Evolutionary conservation across 64 coral and sea anemone species (phyloP), one percentile per base, ranked within the genome.

Genomic region (Actinia tenebrosa): DNA sequence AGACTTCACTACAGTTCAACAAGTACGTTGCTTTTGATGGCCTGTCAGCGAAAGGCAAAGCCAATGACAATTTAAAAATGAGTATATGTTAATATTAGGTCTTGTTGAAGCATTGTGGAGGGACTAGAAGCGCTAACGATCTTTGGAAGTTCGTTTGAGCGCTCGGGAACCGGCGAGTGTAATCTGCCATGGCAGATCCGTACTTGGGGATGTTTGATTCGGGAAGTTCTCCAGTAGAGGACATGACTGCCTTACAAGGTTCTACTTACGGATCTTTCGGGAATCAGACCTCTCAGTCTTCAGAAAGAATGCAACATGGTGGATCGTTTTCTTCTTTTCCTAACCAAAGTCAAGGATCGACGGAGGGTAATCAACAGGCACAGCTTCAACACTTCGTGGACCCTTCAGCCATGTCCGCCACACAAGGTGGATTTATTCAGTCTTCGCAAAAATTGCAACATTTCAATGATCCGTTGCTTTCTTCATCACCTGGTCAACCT

Each of bases 321-420:
- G 80, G 86, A 64, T 93, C 94, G 58, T 97, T 97, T 45, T 71
- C 88, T 61, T 91, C 91, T 55, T 97, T 93, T 93, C 61, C 91
- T 52, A 81, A 81, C 79, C 79, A 81, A 26, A 81, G 14, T 81
- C 79, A 81, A 81, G 27, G 7, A 52, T 22, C 79, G 50, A 81
- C 44, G 6, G 79, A 81, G 44, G 50, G 79, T 63, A 46, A 89
- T 75, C 64, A 92, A 86, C 94, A 95, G 75, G 87, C 91, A 60
- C 89, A 92, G 56, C 91, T 95, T 89, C 94, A 95, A 84, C 94
- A 95, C 88, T 95, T 92, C 50, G 94, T 89, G 80, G 94, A 95
- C 71, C 94, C 89, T 52, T 90, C 89, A 27, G 88, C 90, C 44
- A 84, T 84, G 63, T 89, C 94, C n/a, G 87, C 78, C 6, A 77